A percentile compares a stretch with the other conserved stretches of the same genome.
These are phyloP conservation scores for Flexamia atlantica DNA, from an alignment of 2,888 invertebrate species.

Conservation along the genomic window DNA sequence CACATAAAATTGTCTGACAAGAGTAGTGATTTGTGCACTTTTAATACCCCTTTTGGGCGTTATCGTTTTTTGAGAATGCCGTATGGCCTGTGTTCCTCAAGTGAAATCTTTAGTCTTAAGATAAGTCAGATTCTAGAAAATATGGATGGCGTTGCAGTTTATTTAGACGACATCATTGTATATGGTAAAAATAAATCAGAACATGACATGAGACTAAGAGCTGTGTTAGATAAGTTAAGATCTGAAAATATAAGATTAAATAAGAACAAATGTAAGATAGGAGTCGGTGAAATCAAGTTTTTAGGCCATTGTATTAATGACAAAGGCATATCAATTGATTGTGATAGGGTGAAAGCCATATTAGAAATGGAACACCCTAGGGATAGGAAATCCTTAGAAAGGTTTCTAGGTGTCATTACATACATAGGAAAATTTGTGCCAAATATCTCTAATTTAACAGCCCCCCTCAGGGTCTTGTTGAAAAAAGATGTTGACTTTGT, in stretches of 20 bases:
- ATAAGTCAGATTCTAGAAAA: slow-evolving; percentile 67
- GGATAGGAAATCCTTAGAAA: slow-evolving; percentile 69
- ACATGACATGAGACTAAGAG: slow-evolving; percentile 66
- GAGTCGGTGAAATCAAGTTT: slow-evolving; percentile 49
- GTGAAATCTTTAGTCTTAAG: slow-evolving; percentile 68
- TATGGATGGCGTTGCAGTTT: slow-evolving; percentile 68
- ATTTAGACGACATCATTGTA: slow-evolving; percentile 70
- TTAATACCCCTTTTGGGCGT: slow-evolving; percentile 63
- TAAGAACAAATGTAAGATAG: slow-evolving; percentile 62
- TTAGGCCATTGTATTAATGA: slow-evolving; percentile 59
- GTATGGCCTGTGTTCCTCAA: slow-evolving; percentile 48
- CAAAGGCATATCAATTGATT: slow-evolving; percentile 67
- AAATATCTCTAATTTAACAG: slow-evolving; percentile 68
- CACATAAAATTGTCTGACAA: too few relatives aligned
- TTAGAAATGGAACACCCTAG: slow-evolving; percentile 68
- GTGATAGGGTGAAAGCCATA: slow-evolving; percentile 68
- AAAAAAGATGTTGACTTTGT: slow-evolving; percentile 66
- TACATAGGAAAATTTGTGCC: slow-evolving; percentile 70
- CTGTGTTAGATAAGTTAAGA: slow-evolving; percentile 64
- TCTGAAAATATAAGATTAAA: slow-evolving; percentile 61
- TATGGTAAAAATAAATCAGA: slow-evolving; percentile 66
- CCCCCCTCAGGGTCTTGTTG: slow-evolving; percentile 68
- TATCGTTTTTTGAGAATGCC: slow-evolving; percentile 62
- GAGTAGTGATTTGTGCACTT: slow-evolving; percentile 61
- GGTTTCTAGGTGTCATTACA: slow-evolving; percentile 71